Percentiles rank a stretch among this genome's conserved stretches.
phyloP scores from a whole-genome alignment of 2,113 vertebrate genomes.

The Coptodon bakossiorum region DNA sequence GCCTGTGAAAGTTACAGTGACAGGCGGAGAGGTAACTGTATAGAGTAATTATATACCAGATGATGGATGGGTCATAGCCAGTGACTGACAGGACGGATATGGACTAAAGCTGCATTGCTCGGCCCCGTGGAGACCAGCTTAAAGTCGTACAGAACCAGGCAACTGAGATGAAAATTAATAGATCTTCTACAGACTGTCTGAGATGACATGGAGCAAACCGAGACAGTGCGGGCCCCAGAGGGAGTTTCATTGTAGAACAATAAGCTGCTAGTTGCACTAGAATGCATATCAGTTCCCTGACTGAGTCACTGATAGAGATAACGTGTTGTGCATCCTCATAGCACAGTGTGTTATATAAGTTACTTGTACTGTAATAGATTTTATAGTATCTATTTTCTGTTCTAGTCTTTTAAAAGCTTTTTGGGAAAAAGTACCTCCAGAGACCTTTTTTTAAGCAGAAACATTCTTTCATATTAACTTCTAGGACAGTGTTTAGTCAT shows the following conservation, averaged over 20 bases:
- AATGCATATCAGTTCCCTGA: slow-evolving; percentile 30
- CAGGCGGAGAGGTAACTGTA: slow-evolving; percentile 36
- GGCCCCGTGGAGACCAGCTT: slow-evolving; percentile 14
- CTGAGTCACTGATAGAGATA: slow-evolving; percentile 30
- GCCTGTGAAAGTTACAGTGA: slow-evolving; percentile 38
- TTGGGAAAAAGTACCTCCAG: background rate
- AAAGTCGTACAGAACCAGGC: slow-evolving; percentile 11
- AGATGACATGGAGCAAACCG: slow-evolving; percentile 32
- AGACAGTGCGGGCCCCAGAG: background rate
- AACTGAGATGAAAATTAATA: slow-evolving; percentile 37
- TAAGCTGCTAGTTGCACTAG: slow-evolving; percentile 24
- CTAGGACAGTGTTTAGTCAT: background rate
- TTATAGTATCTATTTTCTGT: background rate
- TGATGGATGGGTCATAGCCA: slow-evolving; percentile 56
- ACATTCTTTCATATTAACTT: background rate
- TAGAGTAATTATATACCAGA: slow-evolving; percentile 41
- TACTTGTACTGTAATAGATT: background rate
- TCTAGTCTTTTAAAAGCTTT: background rate
- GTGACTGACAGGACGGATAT: slow-evolving; percentile 50
- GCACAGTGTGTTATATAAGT: background rate
- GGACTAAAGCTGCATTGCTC: slow-evolving; percentile 16
- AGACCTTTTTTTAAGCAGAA: background rate
- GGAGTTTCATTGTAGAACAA: slow-evolving; percentile 23
- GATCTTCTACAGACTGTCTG: slow-evolving; percentile 18
- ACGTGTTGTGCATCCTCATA: background rate